phyloP scores from a whole-genome alignment of 2,888 invertebrate genomes.

The Nemoura dubitans region DNA sequence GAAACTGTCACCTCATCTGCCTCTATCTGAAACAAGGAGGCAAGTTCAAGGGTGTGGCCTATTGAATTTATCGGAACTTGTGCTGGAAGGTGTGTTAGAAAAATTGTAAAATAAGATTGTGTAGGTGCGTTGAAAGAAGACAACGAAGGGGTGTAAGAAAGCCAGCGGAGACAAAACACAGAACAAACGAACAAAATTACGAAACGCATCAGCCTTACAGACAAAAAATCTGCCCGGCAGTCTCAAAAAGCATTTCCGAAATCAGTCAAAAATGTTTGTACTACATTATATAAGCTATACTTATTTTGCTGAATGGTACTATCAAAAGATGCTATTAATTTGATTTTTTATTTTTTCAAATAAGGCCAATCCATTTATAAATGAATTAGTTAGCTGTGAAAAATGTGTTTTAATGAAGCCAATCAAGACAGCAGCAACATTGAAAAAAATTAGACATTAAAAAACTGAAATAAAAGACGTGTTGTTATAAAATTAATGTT shows the following conservation, averaged over 20 bases:
- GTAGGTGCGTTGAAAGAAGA: constrained; percentile 36
- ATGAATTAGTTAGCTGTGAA: constrained; percentile 45
- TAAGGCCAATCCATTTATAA: constrained; percentile 46
- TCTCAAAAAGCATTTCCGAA: constrained; percentile 23
- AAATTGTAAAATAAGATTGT: background rate
- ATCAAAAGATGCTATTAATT: constrained; percentile 25
- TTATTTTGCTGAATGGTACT: constrained; percentile 1
- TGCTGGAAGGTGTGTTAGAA: constrained; percentile 36
- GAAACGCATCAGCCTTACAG: constrained; percentile 33
- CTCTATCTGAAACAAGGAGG: constrained; percentile 19
- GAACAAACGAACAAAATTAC: constrained; percentile 48
- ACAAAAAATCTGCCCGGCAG: constrained; percentile 36
- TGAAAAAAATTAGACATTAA: constrained; percentile 29
- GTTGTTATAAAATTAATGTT: constrained; percentile 40
- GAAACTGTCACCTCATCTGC: background rate
- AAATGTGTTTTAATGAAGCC: constrained; percentile 25
- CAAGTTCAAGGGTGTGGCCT: background rate
- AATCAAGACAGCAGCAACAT: constrained; percentile 41
- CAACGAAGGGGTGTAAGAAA: constrained; percentile 45
- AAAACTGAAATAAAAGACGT: constrained; percentile 25
- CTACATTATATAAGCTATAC: constrained; percentile 8
- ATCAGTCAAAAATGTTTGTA: constrained; percentile 19
- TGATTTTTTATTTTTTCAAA: constrained; percentile 20
- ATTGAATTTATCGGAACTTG: background rate
- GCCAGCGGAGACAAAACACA: constrained; percentile 49